phyloP scores from a whole-genome alignment of 2,888 invertebrate species.

The Apodemia zela region DNA sequence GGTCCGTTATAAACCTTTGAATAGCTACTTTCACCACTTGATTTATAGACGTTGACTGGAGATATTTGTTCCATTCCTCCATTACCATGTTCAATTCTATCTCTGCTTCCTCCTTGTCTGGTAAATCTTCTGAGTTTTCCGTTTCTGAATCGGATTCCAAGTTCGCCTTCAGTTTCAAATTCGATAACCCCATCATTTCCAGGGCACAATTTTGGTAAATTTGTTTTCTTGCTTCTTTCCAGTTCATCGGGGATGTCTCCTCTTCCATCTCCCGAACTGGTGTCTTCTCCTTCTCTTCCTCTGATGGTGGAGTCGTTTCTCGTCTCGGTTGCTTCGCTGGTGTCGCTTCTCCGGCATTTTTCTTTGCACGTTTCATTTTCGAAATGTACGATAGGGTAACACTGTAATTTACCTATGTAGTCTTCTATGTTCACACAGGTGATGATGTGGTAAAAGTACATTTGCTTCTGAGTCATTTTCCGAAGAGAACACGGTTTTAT shows the following conservation, averaged over 20 bases:
- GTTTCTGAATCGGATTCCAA: slow-evolving; percentile 16
- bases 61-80: slow-evolving; percentile 14
- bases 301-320: slow-evolving; percentile 9
- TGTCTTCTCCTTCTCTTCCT: slow-evolving; percentile 15
- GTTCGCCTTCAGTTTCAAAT: slow-evolving; percentile 15
- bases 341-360: slow-evolving; percentile 14
- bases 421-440: slow-evolving; percentile 12
- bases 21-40: slow-evolving; percentile 1
- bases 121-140: slow-evolving; percentile 12
- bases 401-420: slow-evolving; percentile 16
- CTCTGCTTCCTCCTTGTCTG: slow-evolving; percentile 15
- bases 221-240: slow-evolving; percentile 10
- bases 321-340: slow-evolving; percentile 13
- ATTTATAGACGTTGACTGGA: slow-evolving; percentile 11
- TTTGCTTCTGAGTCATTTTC: slow-evolving; percentile 14
- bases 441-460: slow-evolving; percentile 13
- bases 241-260: slow-evolving; percentile 15
- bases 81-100: slow-evolving; percentile 12
- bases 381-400: slow-evolving; percentile 14
- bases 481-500: slow-evolving; percentile 8
- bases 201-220: slow-evolving; percentile 14
- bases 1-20: slow-evolving; percentile 17
- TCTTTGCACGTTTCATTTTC: slow-evolving; percentile 12
- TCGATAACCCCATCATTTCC: slow-evolving; percentile 16
- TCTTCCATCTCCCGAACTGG: slow-evolving; percentile 10